These are phyloP conservation scores for Benitochromis conjunctus DNA, from an alignment of 2,113 vertebrate species.

Conservation along the genomic window DNA sequence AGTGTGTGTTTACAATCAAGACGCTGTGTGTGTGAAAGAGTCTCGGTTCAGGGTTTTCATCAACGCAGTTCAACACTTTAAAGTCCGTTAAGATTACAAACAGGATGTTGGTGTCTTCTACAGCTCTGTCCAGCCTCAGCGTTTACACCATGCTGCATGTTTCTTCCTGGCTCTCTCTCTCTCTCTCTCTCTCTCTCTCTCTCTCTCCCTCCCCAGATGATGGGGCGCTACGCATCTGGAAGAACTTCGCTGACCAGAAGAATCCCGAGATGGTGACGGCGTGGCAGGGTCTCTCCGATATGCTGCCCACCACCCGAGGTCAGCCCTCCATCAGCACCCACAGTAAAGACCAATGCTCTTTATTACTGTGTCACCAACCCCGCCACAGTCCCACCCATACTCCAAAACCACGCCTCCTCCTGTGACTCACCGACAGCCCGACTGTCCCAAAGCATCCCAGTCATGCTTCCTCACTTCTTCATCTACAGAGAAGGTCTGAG, in stretches of 20 bases:
- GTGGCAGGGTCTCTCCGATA: constrained; percentile 98
- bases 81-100: background rate
- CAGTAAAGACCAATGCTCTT: constrained; percentile 60
- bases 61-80: background rate
- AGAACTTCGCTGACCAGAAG: constrained; percentile 96
- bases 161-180: background rate
- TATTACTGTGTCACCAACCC: background rate
- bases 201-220: constrained; percentile 76
- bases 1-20: background rate
- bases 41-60: background rate
- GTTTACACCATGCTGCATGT: no score
- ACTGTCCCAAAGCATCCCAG: background rate
- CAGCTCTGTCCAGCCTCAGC: background rate
- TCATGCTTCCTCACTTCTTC: background rate
- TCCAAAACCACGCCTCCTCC: background rate
- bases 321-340: constrained; percentile 49
- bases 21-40: background rate
- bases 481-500: background rate
- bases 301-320: constrained; percentile 96
- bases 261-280: constrained; percentile 98
- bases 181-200: no score
- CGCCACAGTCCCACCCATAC: background rate
- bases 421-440: background rate
- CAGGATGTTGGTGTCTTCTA: background rate
- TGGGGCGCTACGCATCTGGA: constrained; percentile 94